These are phyloP conservation scores for Melipona bicolor DNA, from an alignment of 2,888 invertebrate genomes.

Conservation along the genomic window DNA sequence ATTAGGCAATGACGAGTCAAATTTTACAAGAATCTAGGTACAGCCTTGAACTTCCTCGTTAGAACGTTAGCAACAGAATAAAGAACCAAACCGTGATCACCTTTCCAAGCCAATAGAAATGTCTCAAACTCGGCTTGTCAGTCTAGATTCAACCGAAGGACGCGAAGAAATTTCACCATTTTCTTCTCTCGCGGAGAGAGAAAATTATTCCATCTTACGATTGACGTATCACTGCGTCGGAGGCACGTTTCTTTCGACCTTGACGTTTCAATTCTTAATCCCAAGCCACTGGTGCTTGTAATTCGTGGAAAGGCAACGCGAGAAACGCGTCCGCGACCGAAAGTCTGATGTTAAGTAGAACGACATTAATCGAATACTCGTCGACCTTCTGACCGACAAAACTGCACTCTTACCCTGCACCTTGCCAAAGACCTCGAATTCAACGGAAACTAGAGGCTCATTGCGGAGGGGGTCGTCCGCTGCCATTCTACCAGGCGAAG, in stretches of 20 bases:
- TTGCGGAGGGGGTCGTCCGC: constrained; percentile 76
- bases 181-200: too few species aligned
- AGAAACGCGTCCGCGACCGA: not conserved
- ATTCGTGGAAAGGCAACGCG: not conserved
- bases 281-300: not conserved
- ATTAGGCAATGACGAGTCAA: not conserved
- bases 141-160: not conserved
- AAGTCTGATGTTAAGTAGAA: not conserved
- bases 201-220: not conserved
- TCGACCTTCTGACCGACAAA: constrained; percentile 12
- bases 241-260: constrained; percentile 1
- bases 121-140: not conserved
- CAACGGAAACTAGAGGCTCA: constrained; percentile 90
- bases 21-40: not conserved
- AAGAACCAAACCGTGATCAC: not conserved
- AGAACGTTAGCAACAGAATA: not conserved
- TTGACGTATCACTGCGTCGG: constrained; percentile 9
- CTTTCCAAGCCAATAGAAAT: not conserved
- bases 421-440: constrained; percentile 95
- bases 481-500: constrained; percentile 67
- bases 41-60: not conserved
- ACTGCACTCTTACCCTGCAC: constrained; percentile 90
- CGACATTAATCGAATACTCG: constrained; percentile 11
- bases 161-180: not conserved
- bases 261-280: not conserved